A percentile compares a stretch with the other conserved stretches of the same genome.
Evolutionary conservation across 2,113 vertebrate species (phyloP).

Genomic region (Gorilla gorilla): DNA sequence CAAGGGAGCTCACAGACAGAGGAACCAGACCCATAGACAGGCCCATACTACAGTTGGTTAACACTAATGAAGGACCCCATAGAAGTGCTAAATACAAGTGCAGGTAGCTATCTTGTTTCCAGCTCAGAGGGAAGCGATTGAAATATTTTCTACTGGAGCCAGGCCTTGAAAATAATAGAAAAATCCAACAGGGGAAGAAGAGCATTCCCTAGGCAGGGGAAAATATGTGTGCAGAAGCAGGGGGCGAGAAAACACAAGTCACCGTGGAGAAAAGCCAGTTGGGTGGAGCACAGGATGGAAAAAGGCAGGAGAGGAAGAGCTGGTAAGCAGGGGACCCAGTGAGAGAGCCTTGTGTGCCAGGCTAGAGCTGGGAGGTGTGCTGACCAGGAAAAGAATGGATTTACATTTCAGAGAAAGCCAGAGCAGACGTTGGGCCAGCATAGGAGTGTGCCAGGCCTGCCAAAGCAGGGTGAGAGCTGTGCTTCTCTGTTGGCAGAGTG

Average conservation of each 20-base stretch:
- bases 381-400: neutral
- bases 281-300: neutral
- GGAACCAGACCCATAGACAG: neutral
- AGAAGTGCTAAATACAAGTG: neutral
- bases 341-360: neutral
- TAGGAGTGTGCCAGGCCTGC: neutral
- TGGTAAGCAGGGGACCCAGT: neutral
- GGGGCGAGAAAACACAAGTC: neutral
- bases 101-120: neutral
- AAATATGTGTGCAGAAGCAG: neutral
- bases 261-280: neutral
- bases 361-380: neutral
- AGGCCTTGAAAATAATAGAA: neutral
- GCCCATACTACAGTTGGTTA: neutral
- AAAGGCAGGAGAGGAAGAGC: neutral
- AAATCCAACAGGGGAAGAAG: neutral
- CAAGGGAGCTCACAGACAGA: neutral
- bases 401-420: conserved; percentile 1
- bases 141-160: neutral
- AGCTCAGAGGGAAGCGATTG: neutral
- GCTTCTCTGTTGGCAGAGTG: neutral
- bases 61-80: neutral
- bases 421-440: neutral
- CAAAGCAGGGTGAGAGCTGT: neutral
- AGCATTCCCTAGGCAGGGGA: neutral